phyloP scores from a whole-genome alignment of 2,797 vertebrate species.

The Sebastes steindachneri region DNA sequence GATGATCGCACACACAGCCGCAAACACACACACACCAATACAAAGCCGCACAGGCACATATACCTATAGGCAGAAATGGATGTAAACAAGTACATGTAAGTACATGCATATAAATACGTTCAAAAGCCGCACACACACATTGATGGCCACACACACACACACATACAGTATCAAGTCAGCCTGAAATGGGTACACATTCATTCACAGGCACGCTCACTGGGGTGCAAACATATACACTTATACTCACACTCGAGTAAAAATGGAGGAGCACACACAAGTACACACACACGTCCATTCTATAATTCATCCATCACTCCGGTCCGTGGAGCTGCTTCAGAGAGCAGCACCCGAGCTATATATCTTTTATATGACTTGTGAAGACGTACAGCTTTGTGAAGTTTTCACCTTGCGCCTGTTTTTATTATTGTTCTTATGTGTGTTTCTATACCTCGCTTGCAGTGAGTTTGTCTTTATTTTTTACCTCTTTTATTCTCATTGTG shows the following conservation, averaged over 20 bases:
- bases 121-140: not conserved
- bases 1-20: constrained; percentile 43
- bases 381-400: not conserved
- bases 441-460: not conserved
- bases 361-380: not conserved
- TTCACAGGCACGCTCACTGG: not conserved
- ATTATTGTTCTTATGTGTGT: not conserved
- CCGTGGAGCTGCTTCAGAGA: not conserved
- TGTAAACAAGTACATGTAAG: constrained; percentile 40
- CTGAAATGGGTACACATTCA: not conserved
- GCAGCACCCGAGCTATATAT: not conserved
- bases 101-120: not conserved
- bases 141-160: not conserved
- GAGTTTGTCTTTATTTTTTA: not conserved
- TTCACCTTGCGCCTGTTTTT: not conserved
- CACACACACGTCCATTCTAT: not conserved
- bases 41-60: not conserved
- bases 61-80: constrained; percentile 23
- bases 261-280: not conserved
- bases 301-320: not conserved
- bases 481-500: not conserved
- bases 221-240: not conserved
- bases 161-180: not conserved
- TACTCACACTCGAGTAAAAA: not conserved
- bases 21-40: not conserved